Evolutionary conservation across 1,140 invertebrate species (phyloP), one percentile per base, ranked within the genome.

Genomic region (Drosophila teissieri): DNA sequence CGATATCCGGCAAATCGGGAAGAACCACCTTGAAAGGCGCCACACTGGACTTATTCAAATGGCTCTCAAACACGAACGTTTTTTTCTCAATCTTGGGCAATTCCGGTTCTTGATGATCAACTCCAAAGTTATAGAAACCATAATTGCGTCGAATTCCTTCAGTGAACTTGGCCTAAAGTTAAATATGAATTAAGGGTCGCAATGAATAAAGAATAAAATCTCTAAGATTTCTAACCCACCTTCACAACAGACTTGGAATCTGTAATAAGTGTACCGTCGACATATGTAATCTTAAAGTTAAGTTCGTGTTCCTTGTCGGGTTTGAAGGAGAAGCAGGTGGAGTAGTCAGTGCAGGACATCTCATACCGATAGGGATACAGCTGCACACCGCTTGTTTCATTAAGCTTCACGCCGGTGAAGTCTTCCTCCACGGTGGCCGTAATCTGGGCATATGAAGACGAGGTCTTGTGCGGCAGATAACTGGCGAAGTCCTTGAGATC

Each of bases 361-460:
- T 96, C 95, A 79, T 98, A 97, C 34, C 96, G 95, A 81, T 97
- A 95, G 67, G 96, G 95, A 91, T 98, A 95, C 2, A 98, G 91
- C 15, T 95, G 94, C 53, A 97, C 93, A 64, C 95, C 94, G 0
- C 94, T 93, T 0, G 96, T 95, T 17, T 94, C 94, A 92, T 98
- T 98, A 86, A 98, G 97, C 82, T 96, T 94, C 0, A 92, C 83
- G 19, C 95, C 95, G 7, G 96, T 97, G 56, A 96, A 93, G 24
- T 93, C 94, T 93, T 97, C 96, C 92, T 96, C 96, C 0, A 97
- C 95, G 27, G 94, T 94, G 0, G 95, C 96, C 77, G 96, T 95
- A 57, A 97, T 93, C 72, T 95, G 93, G 17, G 80, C 64, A 42
- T 82, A 89, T 1, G 69, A 39, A 2, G 85, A 17, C 0, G 75